These are phyloP conservation scores for Platynereis dumerilii DNA, from an alignment of 2,888 invertebrate species.

Conservation along the genomic window DNA sequence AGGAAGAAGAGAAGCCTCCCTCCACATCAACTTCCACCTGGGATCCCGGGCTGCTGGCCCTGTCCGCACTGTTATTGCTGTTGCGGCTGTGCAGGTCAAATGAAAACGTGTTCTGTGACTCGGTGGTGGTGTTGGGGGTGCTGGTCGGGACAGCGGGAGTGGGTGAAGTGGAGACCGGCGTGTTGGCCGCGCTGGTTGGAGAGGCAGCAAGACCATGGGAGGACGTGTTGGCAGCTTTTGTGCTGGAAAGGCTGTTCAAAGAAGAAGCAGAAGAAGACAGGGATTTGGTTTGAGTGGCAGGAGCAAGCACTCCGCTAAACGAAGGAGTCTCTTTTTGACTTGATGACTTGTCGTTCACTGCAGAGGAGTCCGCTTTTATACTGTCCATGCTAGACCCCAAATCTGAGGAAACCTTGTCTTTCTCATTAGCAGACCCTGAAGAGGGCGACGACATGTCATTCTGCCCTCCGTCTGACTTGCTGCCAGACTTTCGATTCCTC, in stretches of 20 bases:
- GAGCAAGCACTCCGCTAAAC: too few relatives aligned
- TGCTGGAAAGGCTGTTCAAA: not conserved
- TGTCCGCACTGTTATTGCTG: too few relatives aligned
- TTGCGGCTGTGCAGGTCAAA: too few relatives aligned
- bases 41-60: too few relatives aligned
- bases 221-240: not conserved
- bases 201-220: not conserved
- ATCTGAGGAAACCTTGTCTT: constrained; percentile 11
- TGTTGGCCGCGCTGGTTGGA: constrained; percentile 14
- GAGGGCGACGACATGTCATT: constrained; percentile 20
- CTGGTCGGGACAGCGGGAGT: not conserved
- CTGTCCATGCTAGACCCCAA: not conserved
- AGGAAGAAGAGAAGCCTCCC: too few relatives aligned
- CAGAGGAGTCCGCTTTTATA: too few relatives aligned
- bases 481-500: constrained; percentile 9
- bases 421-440: constrained; percentile 8
- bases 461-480: constrained; percentile 9
- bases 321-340: not conserved
- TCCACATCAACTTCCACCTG: too few relatives aligned
- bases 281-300: too few relatives aligned
- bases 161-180: not conserved
- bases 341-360: too few relatives aligned
- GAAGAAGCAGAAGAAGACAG: constrained; percentile 7
- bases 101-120: too few relatives aligned
- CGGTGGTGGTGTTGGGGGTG: constrained; percentile 9